phyloP scores from a whole-genome alignment of 2,888 invertebrate species.

The Heliconius charithonia region DNA sequence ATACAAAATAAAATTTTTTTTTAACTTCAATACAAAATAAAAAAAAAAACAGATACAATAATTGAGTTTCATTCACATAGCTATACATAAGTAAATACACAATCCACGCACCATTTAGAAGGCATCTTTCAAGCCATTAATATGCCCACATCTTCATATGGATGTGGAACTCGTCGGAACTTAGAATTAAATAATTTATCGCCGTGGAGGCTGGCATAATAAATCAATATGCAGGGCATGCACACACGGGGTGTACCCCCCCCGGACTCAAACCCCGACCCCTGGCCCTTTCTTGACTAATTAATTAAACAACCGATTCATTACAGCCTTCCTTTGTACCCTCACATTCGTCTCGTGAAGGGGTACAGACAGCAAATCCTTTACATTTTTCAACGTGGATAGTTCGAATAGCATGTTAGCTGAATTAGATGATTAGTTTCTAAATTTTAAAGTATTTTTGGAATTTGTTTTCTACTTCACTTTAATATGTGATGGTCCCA shows the following conservation, averaged over 20 bases:
- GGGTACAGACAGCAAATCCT: slow-evolving; percentile 64
- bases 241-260: slow-evolving; percentile 64
- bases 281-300: slow-evolving; percentile 84
- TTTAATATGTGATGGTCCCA: neutral
- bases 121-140: slow-evolving; percentile 45
- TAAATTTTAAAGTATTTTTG: slow-evolving; percentile 21
- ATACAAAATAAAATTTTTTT: neutral
- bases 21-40: neutral
- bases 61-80: neutral
- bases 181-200: slow-evolving; percentile 83
- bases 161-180: slow-evolving; percentile 69
- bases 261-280: slow-evolving; percentile 48
- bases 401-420: slow-evolving; percentile 39
- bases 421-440: slow-evolving; percentile 38
- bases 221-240: slow-evolving; percentile 84
- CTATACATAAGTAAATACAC: neutral
- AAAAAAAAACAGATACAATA: neutral
- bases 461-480: neutral
- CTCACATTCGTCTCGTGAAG: slow-evolving; percentile 79
- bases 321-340: slow-evolving; percentile 84
- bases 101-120: slow-evolving; percentile 36
- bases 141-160: slow-evolving; percentile 51
- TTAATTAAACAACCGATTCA: slow-evolving; percentile 91
- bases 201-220: slow-evolving; percentile 74
- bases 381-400: slow-evolving; percentile 50